These are phyloP conservation scores for Napeogenes inachia DNA, from an alignment of 2,888 invertebrate species.

Conservation along the genomic window DNA sequence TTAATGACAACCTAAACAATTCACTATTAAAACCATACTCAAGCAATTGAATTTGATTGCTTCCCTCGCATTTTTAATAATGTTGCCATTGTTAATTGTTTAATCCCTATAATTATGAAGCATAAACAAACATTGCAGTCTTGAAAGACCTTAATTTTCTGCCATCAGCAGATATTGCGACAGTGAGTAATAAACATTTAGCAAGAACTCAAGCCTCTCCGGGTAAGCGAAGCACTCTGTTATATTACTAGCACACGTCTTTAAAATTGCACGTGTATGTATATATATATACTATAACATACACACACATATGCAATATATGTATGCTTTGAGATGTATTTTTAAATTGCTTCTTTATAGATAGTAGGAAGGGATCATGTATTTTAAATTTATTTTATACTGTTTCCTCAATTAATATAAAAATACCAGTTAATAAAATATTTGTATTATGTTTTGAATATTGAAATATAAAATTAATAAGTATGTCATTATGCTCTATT, in stretches of 20 bases:
- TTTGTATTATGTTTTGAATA: too few relatives aligned
- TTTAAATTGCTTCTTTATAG: too few relatives aligned
- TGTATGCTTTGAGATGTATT: too few relatives aligned
- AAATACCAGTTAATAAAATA: too few relatives aligned
- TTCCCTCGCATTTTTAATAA: not conserved
- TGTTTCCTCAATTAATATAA: too few relatives aligned
- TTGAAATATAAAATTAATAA: too few relatives aligned
- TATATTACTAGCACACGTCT: slow-evolving; percentile 5
- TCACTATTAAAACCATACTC: not conserved
- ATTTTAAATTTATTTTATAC: too few relatives aligned
- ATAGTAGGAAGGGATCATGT: too few relatives aligned
- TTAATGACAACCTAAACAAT: not conserved
- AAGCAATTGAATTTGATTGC: not conserved
- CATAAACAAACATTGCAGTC: not conserved
- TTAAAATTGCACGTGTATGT: not conserved
- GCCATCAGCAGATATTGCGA: slow-evolving; percentile 1
- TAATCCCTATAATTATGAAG: not conserved
- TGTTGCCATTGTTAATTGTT: slow-evolving; percentile 1
- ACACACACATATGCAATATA: too few relatives aligned
- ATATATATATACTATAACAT: not conserved
- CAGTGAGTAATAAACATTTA: slow-evolving; percentile 5
- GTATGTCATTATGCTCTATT: too few relatives aligned
- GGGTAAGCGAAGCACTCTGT: slow-evolving; percentile 6
- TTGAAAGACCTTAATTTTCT: slow-evolving; percentile 1
- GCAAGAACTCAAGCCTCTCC: slow-evolving; percentile 4